phyloP scores from a whole-genome alignment of 2,888 invertebrate species.

The Andricus curvator region DNA sequence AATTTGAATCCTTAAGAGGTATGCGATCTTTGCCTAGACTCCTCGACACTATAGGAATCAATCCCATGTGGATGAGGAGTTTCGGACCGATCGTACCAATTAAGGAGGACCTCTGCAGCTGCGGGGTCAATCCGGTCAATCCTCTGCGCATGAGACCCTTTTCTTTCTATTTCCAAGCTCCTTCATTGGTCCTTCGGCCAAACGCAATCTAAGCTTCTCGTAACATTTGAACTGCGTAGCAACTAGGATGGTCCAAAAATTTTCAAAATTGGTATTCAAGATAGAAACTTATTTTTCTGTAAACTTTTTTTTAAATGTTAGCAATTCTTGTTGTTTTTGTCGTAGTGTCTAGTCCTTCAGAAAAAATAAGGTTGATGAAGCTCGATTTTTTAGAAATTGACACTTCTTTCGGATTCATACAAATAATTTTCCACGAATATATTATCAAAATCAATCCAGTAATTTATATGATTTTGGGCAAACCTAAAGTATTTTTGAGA shows the following conservation, averaged over 20 bases:
- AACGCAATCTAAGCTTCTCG: slow-evolving; percentile 69
- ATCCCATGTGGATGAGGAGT: slow-evolving; percentile 57
- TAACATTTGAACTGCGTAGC: slow-evolving; percentile 56
- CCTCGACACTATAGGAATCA: slow-evolving; percentile 57
- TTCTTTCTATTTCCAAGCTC: slow-evolving; percentile 19
- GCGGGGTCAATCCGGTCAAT: slow-evolving; percentile 56
- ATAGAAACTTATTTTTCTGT: no score
- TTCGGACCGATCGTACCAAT: slow-evolving; percentile 66
- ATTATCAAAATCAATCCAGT: no score
- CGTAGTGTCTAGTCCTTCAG: no score
- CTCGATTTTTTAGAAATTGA: no score
- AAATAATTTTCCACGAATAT: no score
- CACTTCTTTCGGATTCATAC: no score
- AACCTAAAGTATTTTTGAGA: no score
- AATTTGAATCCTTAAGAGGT: slow-evolving; percentile 56
- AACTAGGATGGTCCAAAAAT: slow-evolving; percentile 22
- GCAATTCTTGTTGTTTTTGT: neutral
- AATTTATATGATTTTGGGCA: no score
- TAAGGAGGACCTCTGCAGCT: slow-evolving; percentile 58
- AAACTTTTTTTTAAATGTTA: slow-evolving; percentile 13
- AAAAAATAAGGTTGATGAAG: no score
- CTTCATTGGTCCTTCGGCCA: slow-evolving; percentile 53
- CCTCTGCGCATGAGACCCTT: slow-evolving; percentile 55
- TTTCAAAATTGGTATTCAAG: neutral
- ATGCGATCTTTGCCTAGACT: slow-evolving; percentile 64